Conservation (phyloP, 2,888 invertebrate genomes). For the Folsomia candida region DNA sequence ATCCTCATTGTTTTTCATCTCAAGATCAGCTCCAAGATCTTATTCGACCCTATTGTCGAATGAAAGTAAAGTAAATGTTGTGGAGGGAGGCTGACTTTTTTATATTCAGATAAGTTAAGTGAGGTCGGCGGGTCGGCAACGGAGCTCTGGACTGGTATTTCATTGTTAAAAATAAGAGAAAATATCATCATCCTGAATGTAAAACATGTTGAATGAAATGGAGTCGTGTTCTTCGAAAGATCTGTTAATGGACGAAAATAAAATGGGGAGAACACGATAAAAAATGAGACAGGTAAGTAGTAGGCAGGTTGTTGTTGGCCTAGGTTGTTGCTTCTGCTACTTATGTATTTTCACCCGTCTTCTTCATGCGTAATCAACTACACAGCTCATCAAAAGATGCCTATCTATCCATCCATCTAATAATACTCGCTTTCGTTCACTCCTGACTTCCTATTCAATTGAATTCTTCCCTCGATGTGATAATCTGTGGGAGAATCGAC, state of each 20-base stretch:
- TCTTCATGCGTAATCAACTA: background rate
- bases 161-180: background rate
- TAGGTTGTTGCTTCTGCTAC: background rate
- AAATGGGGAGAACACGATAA: slow-evolving; percentile 1
- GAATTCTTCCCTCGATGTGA: background rate
- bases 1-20: no score
- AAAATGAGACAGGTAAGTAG: slow-evolving; percentile 8
- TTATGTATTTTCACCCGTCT: no score
- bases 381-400: background rate
- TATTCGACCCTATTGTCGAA: no score
- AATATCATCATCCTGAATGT: background rate
- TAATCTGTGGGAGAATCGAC: background rate
- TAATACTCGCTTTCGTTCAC: background rate
- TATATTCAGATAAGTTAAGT: background rate
- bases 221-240: background rate
- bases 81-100: background rate
- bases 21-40: no score
- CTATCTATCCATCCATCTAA: background rate
- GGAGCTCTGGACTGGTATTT: background rate
- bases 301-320: background rate
- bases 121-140: background rate
- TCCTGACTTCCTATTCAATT: background rate
- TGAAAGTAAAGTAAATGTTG: no score
- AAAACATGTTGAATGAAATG: background rate
- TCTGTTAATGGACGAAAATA: slow-evolving; percentile 5